Conservation (phyloP, 2,113 vertebrate genomes). For the Mesoclemmys tuberculata region DNA sequence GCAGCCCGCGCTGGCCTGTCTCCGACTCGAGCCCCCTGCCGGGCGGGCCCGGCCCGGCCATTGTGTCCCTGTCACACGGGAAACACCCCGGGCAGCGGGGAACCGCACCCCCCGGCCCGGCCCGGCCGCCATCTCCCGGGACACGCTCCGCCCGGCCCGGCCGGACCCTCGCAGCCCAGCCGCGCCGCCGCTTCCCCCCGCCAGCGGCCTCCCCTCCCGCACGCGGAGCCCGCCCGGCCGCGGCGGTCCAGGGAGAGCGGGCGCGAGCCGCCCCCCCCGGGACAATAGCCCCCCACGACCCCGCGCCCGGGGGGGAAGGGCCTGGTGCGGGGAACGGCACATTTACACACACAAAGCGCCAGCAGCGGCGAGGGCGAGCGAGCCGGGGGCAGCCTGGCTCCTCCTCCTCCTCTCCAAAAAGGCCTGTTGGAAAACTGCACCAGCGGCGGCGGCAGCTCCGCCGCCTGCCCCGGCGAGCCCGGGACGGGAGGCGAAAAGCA, state of each 20-base stretch:
- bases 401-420: slow-evolving; percentile 65
- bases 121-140: neutral
- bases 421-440: slow-evolving; percentile 66
- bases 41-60: neutral
- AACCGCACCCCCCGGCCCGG: slow-evolving; percentile 10
- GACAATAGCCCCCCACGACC: slow-evolving; percentile 58
- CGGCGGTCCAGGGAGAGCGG: neutral
- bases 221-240: slow-evolving; percentile 11
- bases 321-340: slow-evolving; percentile 10
- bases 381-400: slow-evolving; percentile 55
- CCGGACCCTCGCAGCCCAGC: neutral
- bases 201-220: neutral
- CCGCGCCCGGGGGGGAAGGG: neutral
- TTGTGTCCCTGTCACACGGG: neutral
- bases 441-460: neutral
- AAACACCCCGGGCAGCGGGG: slow-evolving; percentile 13
- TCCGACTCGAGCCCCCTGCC: neutral
- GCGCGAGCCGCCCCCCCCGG: neutral
- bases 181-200: slow-evolving; percentile 35
- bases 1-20: slow-evolving; percentile 42
- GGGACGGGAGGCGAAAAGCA: neutral
- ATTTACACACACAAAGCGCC: slow-evolving; percentile 21
- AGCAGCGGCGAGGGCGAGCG: slow-evolving; percentile 6
- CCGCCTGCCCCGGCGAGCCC: slow-evolving; percentile 10
- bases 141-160: neutral